phyloP scores from a whole-genome alignment of 2,113 vertebrate genomes.

The Pachypanchax playfairii region DNA sequence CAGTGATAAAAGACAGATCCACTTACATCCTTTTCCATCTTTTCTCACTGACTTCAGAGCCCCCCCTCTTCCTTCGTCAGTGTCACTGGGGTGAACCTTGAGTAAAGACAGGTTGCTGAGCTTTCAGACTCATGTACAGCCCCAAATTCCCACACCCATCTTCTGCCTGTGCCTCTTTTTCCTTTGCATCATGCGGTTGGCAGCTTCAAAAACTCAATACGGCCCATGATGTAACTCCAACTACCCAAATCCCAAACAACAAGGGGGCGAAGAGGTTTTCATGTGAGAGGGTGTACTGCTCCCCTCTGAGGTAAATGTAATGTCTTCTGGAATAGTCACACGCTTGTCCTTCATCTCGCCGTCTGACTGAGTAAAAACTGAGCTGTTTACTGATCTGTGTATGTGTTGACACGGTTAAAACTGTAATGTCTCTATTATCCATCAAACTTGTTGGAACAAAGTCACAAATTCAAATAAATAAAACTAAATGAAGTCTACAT shows the following conservation, averaged over 20 bases:
- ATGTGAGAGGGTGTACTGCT: slow-evolving; percentile 42
- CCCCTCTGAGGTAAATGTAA: slow-evolving; percentile 53
- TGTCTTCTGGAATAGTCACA: slow-evolving; percentile 55
- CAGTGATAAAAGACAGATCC: slow-evolving; percentile 67
- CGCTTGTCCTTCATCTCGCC: slow-evolving; percentile 56
- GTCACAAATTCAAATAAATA: slow-evolving; percentile 18
- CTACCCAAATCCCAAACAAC: slow-evolving; percentile 67
- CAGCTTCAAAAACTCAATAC: slow-evolving; percentile 36
- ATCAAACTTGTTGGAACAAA: slow-evolving; percentile 47
- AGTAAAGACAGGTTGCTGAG: slow-evolving; percentile 69
- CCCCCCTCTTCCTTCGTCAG: too few species aligned
- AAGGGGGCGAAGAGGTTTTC: slow-evolving; percentile 53
- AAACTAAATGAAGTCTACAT: background rate
- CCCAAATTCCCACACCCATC: slow-evolving; percentile 68
- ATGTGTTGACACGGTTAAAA: slow-evolving; percentile 26
- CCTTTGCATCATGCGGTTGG: slow-evolving; percentile 70
- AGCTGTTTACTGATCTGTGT: slow-evolving; percentile 63
- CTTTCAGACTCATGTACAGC: slow-evolving; percentile 55
- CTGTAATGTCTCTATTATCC: slow-evolving; percentile 50
- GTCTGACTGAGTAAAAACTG: slow-evolving; percentile 58
- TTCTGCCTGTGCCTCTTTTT: slow-evolving; percentile 47
- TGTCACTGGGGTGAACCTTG: slow-evolving; percentile 56
- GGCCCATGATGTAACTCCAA: slow-evolving; percentile 57
- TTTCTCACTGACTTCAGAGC: slow-evolving; percentile 33
- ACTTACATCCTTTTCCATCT: slow-evolving; percentile 52